Conservation (phyloP, 2,797 vertebrate genomes). For the Lepilemur septentrionalis region DNA sequence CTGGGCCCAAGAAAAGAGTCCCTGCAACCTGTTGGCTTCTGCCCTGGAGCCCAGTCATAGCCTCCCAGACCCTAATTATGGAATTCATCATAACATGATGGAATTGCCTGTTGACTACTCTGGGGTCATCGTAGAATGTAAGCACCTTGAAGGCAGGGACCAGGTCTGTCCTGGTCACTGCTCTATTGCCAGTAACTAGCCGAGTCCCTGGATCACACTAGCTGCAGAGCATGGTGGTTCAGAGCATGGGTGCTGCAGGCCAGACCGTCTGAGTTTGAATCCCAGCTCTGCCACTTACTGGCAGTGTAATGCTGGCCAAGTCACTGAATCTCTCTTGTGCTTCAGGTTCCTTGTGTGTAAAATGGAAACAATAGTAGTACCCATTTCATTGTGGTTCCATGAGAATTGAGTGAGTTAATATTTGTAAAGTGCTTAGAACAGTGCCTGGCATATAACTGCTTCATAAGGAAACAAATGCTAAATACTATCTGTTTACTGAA, state of each 20-base stretch:
- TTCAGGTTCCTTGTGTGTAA: not conserved
- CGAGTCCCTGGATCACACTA: not conserved
- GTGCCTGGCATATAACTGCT: not conserved
- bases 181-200: not conserved
- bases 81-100: not conserved
- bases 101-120: not conserved
- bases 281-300: not conserved
- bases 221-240: not conserved
- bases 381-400: not conserved
- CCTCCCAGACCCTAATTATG: too few relatives aligned
- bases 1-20: not conserved
- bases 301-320: not conserved
- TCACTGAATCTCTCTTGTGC: not conserved
- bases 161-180: not conserved
- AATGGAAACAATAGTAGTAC: not conserved
- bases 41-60: not conserved
- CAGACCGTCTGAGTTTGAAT: not conserved
- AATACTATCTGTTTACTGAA: not conserved
- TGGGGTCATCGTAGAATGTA: not conserved
- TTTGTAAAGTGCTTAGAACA: not conserved
- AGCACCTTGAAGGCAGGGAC: not conserved
- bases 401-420: not conserved
- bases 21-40: not conserved
- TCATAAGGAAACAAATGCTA: not conserved
- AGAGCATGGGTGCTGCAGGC: not conserved